phyloP scores from a whole-genome alignment of 2,888 invertebrate genomes.

The Epinotia bilunana region DNA sequence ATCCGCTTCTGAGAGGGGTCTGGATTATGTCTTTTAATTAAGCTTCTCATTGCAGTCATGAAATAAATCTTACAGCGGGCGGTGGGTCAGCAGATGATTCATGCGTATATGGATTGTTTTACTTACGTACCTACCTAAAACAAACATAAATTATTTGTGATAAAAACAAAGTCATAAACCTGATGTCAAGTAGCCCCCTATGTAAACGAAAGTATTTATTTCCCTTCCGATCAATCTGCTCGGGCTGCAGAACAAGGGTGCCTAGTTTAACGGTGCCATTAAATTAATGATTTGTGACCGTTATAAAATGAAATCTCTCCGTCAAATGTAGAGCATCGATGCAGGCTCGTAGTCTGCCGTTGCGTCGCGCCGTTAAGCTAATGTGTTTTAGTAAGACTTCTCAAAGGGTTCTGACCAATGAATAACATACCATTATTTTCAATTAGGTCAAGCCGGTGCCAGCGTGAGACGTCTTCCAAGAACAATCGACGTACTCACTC shows the following conservation, averaged over 20 bases:
- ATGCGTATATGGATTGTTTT: slow-evolving; percentile 23
- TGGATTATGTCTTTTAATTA: slow-evolving; percentile 40
- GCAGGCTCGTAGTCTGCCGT: slow-evolving; percentile 44
- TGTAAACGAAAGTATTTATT: slow-evolving; percentile 36
- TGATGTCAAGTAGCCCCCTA: slow-evolving; percentile 36
- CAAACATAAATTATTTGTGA: slow-evolving; percentile 6
- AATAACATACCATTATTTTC: slow-evolving; percentile 82
- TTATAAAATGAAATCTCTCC: slow-evolving; percentile 64
- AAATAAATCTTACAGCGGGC: slow-evolving; percentile 18
- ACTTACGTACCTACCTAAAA: slow-evolving; percentile 20
- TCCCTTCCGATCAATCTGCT: slow-evolving; percentile 52
- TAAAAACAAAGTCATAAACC: slow-evolving; percentile 28
- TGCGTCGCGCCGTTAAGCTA: slow-evolving; percentile 57
- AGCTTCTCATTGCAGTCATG: slow-evolving; percentile 29
- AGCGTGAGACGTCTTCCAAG: slow-evolving; percentile 75
- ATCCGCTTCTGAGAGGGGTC: slow-evolving; percentile 16
- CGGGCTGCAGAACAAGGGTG: slow-evolving; percentile 58
- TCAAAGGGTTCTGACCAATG: slow-evolving; percentile 67
- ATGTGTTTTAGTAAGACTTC: slow-evolving; percentile 72
- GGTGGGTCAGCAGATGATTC: slow-evolving; percentile 29
- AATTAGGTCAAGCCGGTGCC: slow-evolving; percentile 81
- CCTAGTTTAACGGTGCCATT: slow-evolving; percentile 65
- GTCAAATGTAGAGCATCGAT: slow-evolving; percentile 49
- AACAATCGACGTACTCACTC: slow-evolving; percentile 81
- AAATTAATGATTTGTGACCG: slow-evolving; percentile 72